Evolutionary conservation across 1,140 invertebrate genomes (phyloP), one percentile per base, ranked within the genome.

Genomic region (Drosophila nasuta): DNA sequence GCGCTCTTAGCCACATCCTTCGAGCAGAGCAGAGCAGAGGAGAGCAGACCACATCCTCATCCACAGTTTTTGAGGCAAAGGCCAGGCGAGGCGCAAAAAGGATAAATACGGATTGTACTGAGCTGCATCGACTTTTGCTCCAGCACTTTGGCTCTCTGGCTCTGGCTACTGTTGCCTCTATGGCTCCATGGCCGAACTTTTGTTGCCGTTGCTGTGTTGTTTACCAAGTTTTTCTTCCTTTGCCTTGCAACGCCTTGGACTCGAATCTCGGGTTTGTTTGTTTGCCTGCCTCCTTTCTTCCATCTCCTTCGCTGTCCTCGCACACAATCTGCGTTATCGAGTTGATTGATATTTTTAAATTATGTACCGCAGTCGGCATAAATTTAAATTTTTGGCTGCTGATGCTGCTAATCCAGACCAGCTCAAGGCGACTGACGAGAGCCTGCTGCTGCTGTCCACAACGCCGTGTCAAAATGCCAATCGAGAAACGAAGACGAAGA

Each of bases 281-380:
- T 15, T 15, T 56, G 25, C 28, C 15, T 11, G 52, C 52, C 52
- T 56, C n/a, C 7, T 17, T 20, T 56, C 15, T 33, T 15, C 43
- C 52, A 15, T 5, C 45, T 15, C 11, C 60, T 73, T 25, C 3
- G 20, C 20, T 0, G 0, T 25, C 30, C 59, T 58, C 20, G 35
- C 35, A 25, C 46, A 89, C 70, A 83, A 78, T 78, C 85, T 81
- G 74, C 85, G 85, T 85, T 88, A 88, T 89, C 85, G 85, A 89
- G 86, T 88, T 88, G 85, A 88, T 88, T 88, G 85, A 88, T 88
- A 88, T 88, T 88, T 89, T 89, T 85, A 88, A 88, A 88, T 88
- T 85, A 89, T 88, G 85, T 88, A 77, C 85, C 81, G 81, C 85
- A 89, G 85, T 89, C 67, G 83, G 85, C 85, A 88, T 89, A 88